Base-by-base conservation (phyloP, 1,140 invertebrate species). In the Prorops nasuta region DNA sequence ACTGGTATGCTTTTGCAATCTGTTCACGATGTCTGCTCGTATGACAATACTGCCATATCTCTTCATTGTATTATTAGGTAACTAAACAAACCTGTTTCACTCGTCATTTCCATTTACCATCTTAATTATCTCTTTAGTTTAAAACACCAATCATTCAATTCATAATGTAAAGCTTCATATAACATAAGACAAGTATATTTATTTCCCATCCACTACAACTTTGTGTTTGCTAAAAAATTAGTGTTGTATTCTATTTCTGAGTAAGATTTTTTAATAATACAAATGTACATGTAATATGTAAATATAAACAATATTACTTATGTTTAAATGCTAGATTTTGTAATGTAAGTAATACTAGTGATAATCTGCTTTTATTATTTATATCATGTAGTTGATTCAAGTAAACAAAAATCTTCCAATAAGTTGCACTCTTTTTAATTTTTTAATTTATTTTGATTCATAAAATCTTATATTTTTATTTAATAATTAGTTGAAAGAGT, bases 1-100 rank as follows among this genome's bases (percentile, higher is more conserved):
- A 63, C 61, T 70, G 69, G 59, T 69, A 69, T 74, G 70, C 61
- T 63, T 67, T 61, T 70, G 60, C 70, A 62, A 72, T 71, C 51
- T 51, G 39, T 44, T 64, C 71, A 72, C 58, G 56, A 72, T 73
- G 71, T 62, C 61, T 52, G 58, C 57, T 57, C 67, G 65, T 64
- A 59, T 58, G 63, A 69, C 55, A 49, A 67, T 70, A 72, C 54
- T 69, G 63, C 63, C 68, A 57, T 67, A 66, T 59, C 52, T 71
- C 54, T 60, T 66, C 51, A 51, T 74, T 54, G 68, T 64, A 64
- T 60, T 74, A 48, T 63, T 74, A 66, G 72, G 72, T 74, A 73
- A 69, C 51, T 58, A 46, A 46, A 49, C 21, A 51, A 17, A n/a
- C 12, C 34, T 36, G 9, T 35, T 44, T 44, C 31, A 19, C 19